phyloP scores from a whole-genome alignment of 2,888 invertebrate genomes.

The Plagodis pulveraria region DNA sequence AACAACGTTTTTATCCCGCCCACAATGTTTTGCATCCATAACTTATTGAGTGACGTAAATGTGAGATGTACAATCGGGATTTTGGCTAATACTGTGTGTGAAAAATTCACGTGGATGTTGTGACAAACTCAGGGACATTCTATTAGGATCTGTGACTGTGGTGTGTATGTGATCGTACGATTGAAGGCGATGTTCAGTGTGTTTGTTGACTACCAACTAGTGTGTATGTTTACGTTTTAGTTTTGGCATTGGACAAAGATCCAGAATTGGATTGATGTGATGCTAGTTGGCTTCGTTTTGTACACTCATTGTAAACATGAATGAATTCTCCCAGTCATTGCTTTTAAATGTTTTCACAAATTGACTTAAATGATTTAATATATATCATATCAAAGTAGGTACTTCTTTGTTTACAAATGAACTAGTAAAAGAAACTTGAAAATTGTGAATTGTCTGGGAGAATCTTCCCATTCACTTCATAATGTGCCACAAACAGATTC shows the following conservation, averaged over 20 bases:
- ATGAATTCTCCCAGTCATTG: constrained; percentile 45
- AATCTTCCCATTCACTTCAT: constrained; percentile 26
- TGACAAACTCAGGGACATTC: constrained; percentile 58
- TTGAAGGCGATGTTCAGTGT: constrained; percentile 55
- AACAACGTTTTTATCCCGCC: constrained; percentile 40
- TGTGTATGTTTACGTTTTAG: constrained; percentile 73
- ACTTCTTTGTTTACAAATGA: too few relatives aligned
- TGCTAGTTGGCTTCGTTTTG: constrained; percentile 63
- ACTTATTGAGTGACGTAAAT: constrained; percentile 51
- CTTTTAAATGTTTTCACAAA: constrained; percentile 34
- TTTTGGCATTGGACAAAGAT: constrained; percentile 75
- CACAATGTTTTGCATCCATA: constrained; percentile 46
- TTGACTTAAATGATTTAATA: constrained; percentile 29
- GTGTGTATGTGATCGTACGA: constrained; percentile 45
- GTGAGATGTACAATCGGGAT: constrained; percentile 45
- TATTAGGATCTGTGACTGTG: constrained; percentile 38
- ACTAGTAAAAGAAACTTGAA: too few relatives aligned
- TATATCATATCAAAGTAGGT: too few relatives aligned
- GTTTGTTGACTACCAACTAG: constrained; percentile 65
- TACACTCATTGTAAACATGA: constrained; percentile 61
- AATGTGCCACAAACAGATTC: constrained; percentile 5
- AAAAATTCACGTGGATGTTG: constrained; percentile 52
- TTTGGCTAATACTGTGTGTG: constrained; percentile 54
- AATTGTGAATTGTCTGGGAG: too few relatives aligned
- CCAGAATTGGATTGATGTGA: constrained; percentile 72